Conservation (phyloP, 1,140 invertebrate genomes). For the Bombus affinis region DNA sequence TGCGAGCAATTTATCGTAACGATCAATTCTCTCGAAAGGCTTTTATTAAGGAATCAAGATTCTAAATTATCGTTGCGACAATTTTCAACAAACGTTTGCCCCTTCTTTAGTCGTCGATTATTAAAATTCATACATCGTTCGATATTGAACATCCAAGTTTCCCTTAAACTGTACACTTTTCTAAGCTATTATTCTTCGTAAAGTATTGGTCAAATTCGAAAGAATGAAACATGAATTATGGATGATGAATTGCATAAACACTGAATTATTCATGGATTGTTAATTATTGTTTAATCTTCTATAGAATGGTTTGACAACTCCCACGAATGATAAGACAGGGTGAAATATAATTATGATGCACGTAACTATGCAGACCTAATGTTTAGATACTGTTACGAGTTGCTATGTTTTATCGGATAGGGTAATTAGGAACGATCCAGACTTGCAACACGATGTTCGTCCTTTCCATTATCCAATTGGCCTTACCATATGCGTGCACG, state of each 20-base stretch:
- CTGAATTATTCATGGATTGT: background rate
- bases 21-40: background rate
- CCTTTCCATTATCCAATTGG: constrained; percentile 51
- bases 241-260: background rate
- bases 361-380: constrained; percentile 34
- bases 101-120: background rate
- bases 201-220: background rate
- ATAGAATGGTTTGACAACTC: background rate
- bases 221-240: background rate
- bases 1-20: background rate
- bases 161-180: background rate
- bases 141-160: background rate
- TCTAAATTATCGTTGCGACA: background rate
- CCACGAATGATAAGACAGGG: background rate
- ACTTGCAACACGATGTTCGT: constrained; percentile 27
- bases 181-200: background rate
- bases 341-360: constrained; percentile 36
- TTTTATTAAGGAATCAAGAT: background rate
- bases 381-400: constrained; percentile 3
- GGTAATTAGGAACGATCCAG: constrained; percentile 44
- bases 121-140: background rate
- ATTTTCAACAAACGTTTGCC: background rate
- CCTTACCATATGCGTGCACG: background rate
- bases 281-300: background rate
- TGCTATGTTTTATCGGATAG: constrained; percentile 40